These are phyloP conservation scores for Cathartes aura DNA, from an alignment of 2,113 vertebrate species.

Conservation along the genomic window DNA sequence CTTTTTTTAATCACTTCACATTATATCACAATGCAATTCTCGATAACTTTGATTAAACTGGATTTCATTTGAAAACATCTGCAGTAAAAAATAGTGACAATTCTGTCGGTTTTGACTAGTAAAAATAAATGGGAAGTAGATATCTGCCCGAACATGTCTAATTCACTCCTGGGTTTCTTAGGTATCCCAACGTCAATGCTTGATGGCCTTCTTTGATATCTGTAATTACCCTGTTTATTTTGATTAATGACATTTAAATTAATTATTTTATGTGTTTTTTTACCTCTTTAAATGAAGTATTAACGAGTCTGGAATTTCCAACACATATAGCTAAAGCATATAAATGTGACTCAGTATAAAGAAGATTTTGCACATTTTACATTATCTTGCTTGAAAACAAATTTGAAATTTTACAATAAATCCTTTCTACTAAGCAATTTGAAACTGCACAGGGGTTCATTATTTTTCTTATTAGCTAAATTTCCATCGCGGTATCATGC, in stretches of 20 bases:
- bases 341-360: background rate
- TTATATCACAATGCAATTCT: background rate
- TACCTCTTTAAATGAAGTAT: background rate
- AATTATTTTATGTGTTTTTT: background rate
- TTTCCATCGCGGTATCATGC: constrained; percentile 6
- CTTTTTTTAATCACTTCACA: background rate
- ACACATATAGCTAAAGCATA: background rate
- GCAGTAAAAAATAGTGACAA: background rate
- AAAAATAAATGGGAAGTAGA: background rate
- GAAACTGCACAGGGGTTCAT: background rate
- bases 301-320: background rate
- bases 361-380: background rate
- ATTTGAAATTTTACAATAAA: constrained; percentile 25
- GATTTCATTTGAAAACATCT: background rate
- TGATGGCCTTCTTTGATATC: background rate
- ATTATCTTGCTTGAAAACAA: background rate
- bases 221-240: background rate
- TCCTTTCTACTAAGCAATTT: background rate
- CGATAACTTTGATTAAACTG: background rate
- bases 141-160: background rate
- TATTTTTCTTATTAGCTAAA: constrained; percentile 50
- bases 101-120: background rate
- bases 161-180: background rate
- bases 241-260: background rate
- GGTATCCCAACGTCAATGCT: background rate